Evolutionary conservation across 1,140 invertebrate species (phyloP).

Genomic region (Pseudomyrmex gracilis): DNA sequence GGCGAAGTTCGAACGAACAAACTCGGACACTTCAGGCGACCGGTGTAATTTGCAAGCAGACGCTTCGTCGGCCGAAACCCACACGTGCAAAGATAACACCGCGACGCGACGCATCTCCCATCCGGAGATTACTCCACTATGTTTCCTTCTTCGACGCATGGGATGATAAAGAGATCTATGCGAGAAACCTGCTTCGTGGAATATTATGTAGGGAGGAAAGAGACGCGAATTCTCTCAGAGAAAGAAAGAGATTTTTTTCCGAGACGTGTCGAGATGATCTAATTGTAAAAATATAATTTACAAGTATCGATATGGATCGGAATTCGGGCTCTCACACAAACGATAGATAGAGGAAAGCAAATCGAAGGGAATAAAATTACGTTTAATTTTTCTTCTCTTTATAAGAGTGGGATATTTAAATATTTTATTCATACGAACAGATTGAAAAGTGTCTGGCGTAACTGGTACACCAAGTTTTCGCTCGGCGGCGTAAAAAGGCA

Average conservation of each 20-base stretch:
- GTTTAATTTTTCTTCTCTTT: too few relatives aligned
- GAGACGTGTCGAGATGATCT: too few relatives aligned
- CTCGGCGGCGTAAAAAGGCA: neutral
- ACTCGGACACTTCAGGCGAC: slow-evolving; percentile 57
- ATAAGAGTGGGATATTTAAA: neutral
- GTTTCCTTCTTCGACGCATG: neutral
- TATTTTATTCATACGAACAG: slow-evolving; percentile 10
- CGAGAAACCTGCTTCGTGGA: neutral
- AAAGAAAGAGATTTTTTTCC: too few relatives aligned
- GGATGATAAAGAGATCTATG: neutral
- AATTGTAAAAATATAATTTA: neutral
- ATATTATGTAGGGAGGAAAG: neutral
- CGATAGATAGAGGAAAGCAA: too few relatives aligned
- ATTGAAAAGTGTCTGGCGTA: neutral
- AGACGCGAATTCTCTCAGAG: too few relatives aligned
- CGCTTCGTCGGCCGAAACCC: slow-evolving; percentile 10
- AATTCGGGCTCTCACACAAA: too few relatives aligned
- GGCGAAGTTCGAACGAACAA: slow-evolving; percentile 25
- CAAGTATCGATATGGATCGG: neutral
- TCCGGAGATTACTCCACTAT: slow-evolving; percentile 24
- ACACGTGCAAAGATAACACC: slow-evolving; percentile 43
- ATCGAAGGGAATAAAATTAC: too few relatives aligned
- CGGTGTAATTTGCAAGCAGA: slow-evolving; percentile 71
- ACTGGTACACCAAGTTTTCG: neutral
- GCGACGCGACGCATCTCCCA: neutral